A percentile compares a stretch with the other conserved stretches of the same genome.
phyloP scores from a whole-genome alignment of 2,888 invertebrate species.

The Piscicola geometra region DNA sequence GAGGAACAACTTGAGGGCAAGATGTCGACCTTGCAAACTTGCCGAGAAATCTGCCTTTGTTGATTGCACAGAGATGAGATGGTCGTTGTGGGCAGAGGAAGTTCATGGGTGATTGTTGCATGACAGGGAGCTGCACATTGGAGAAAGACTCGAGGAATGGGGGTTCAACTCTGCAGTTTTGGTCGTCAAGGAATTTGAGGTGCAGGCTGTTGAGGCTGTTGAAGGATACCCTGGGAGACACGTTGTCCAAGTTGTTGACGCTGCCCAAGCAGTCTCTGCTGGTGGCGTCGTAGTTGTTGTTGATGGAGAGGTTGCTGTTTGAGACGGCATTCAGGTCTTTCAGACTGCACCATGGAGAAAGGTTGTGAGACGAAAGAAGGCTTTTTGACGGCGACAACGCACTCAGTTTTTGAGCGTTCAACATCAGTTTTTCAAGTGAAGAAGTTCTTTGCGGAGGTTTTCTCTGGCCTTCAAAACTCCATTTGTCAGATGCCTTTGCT shows the following conservation, averaged over 20 bases:
- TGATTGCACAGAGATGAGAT: background rate
- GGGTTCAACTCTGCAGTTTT: background rate
- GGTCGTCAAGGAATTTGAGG: conserved; percentile 20
- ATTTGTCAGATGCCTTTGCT: background rate
- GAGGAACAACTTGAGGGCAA: conserved; percentile 35
- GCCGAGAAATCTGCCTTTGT: conserved; percentile 6
- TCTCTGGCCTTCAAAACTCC: background rate
- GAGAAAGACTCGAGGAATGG: background rate
- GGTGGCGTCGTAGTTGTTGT: conserved; percentile 11
- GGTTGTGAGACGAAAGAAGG: background rate
- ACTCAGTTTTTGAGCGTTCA: conserved; percentile 1
- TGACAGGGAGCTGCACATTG: conserved; percentile 29
- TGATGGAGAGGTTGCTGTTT: conserved; percentile 27
- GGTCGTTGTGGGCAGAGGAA: background rate
- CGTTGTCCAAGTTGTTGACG: conserved; percentile 37
- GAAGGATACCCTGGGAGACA: conserved; percentile 36
- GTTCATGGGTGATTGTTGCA: conserved; percentile 37
- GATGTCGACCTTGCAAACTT: conserved; percentile 35
- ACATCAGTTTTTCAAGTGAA: conserved; percentile 26
- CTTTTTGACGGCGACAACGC: conserved; percentile 3
- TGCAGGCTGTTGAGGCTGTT: conserved; percentile 37
- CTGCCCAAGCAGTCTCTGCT: conserved; percentile 31
- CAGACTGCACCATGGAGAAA: conserved; percentile 32
- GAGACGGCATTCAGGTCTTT: conserved; percentile 22
- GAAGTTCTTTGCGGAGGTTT: conserved; percentile 3